Percentiles rank a stretch among this genome's conserved stretches.
These are phyloP conservation scores for Pipistrellus kuhlii DNA, from an alignment of 2,797 vertebrate species.

Conservation along the genomic window DNA sequence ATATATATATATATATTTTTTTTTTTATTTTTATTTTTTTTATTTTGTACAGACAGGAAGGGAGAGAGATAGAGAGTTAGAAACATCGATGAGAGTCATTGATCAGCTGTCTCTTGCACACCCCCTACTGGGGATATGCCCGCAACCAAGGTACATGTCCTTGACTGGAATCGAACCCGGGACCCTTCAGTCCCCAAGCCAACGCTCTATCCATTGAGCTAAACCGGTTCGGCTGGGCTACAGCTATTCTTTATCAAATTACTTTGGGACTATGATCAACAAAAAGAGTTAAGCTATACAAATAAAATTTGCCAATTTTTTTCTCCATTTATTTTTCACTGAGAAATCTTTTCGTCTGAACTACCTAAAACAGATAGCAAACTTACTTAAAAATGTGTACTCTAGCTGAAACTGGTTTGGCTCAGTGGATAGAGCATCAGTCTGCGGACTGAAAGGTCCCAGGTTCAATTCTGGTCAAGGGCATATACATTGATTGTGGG, in stretches of 20 bases:
- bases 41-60: neutral
- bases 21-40: too few species aligned
- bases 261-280: neutral
- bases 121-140: too few species aligned
- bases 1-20: too few species aligned
- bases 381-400: neutral
- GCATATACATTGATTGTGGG: neutral
- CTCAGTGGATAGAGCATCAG: neutral
- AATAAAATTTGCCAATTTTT: constrained; percentile 30
- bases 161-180: too few species aligned
- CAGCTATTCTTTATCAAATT: neutral
- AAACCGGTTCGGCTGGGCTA: neutral
- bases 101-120: too few species aligned
- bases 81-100: too few species aligned
- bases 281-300: neutral
- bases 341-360: constrained; percentile 23
- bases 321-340: neutral
- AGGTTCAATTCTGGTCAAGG: neutral
- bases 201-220: too few species aligned
- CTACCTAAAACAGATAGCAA: neutral
- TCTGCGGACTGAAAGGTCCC: neutral
- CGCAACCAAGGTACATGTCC: too few species aligned
- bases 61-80: too few species aligned
- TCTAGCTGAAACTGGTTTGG: neutral
- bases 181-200: too few species aligned